Percentiles rank a stretch among this genome's conserved stretches.
These are phyloP conservation scores for Vimba vimba DNA, from an alignment of 2,113 vertebrate species.

Conservation along the genomic window DNA sequence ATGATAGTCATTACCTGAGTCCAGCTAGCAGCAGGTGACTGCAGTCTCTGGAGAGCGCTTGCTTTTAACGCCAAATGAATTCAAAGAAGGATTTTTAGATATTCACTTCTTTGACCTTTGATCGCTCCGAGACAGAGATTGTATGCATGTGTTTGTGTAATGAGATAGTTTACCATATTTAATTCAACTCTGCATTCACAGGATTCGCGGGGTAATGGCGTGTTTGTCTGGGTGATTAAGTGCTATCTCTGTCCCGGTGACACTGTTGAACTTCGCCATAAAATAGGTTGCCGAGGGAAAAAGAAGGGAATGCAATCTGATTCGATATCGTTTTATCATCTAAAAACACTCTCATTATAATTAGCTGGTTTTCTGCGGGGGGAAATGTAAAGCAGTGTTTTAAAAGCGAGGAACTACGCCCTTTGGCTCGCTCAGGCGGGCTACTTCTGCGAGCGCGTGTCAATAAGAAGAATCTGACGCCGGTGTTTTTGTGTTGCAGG, in stretches of 20 bases:
- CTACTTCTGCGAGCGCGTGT: constrained; percentile 72
- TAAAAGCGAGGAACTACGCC: constrained; percentile 53
- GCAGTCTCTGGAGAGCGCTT: constrained; percentile 48
- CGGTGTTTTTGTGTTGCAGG: constrained; percentile 81
- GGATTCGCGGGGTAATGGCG: constrained; percentile 75
- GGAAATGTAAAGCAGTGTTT: constrained; percentile 57
- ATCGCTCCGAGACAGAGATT: constrained; percentile 71
- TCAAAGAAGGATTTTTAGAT: constrained; percentile 62
- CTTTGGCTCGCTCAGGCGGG: constrained; percentile 46
- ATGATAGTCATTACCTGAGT: constrained; percentile 50
- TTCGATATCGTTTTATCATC: constrained; percentile 49
- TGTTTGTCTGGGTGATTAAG: constrained; percentile 78
- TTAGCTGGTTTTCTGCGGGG: constrained; percentile 61
- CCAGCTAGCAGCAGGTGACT: constrained; percentile 48
- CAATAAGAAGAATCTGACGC: constrained; percentile 82
- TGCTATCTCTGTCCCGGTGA: constrained; percentile 67
- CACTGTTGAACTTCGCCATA: constrained; percentile 67
- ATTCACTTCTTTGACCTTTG: constrained; percentile 69
- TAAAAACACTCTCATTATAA: constrained; percentile 61
- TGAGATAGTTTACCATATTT: constrained; percentile 75
- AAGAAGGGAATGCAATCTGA: constrained; percentile 13
- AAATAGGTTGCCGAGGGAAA: constrained; percentile 35
- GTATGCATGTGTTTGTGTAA: constrained; percentile 75
- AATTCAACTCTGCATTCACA: constrained; percentile 71
- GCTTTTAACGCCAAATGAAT: constrained; percentile 76